phyloP scores from a whole-genome alignment of 2,888 invertebrate genomes.

The Megamerina dolium region DNA sequence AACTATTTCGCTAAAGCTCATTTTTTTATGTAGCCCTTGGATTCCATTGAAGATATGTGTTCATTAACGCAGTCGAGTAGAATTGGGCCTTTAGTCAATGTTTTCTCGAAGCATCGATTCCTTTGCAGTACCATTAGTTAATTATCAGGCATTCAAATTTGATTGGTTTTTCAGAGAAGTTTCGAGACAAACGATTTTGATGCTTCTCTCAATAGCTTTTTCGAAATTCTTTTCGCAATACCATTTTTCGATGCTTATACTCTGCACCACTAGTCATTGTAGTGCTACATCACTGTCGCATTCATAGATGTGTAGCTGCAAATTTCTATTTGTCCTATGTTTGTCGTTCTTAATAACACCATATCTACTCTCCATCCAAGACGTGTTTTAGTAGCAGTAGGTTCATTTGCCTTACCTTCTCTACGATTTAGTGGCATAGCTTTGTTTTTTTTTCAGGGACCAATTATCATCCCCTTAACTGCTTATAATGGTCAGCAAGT shows the following conservation, averaged over 20 bases:
- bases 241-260: constrained; percentile 6
- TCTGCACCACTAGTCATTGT: constrained; percentile 15
- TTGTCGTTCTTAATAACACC: background rate
- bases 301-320: constrained; percentile 16
- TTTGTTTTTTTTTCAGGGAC: constrained; percentile 15
- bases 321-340: background rate
- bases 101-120: constrained; percentile 20
- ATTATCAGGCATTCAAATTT: constrained; percentile 23
- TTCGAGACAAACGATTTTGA: too few species aligned
- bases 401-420: constrained; percentile 14
- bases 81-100: constrained; percentile 12
- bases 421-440: constrained; percentile 15
- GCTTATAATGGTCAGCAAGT: constrained; percentile 7
- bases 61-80: constrained; percentile 8
- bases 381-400: constrained; percentile 15
- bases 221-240: background rate
- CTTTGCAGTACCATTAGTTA: constrained; percentile 17
- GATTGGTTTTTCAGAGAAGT: constrained; percentile 23
- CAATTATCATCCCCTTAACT: constrained; percentile 18
- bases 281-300: constrained; percentile 15
- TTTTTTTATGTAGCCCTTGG: constrained; percentile 16
- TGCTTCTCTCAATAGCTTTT: too few species aligned
- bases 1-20: constrained; percentile 7
- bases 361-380: constrained; percentile 19
- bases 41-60: constrained; percentile 10